Percentiles rank a stretch among this genome's conserved stretches.
phyloP scores from a whole-genome alignment of 2,888 invertebrate genomes.

The Leptinotarsa juncta region DNA sequence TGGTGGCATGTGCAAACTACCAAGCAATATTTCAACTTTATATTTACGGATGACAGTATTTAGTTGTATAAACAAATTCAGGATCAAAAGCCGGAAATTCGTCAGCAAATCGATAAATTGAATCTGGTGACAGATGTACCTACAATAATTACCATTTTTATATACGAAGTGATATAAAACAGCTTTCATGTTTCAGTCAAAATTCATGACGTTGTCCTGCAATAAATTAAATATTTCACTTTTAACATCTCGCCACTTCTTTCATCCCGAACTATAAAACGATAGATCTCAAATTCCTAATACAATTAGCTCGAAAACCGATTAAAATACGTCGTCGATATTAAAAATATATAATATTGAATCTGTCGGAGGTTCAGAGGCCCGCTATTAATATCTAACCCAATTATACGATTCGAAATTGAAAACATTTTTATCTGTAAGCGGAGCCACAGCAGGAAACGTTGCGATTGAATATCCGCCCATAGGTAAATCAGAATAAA shows the following conservation, averaged over 20 bases:
- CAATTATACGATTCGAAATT: slow-evolving; percentile 38
- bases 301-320: background rate
- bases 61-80: too few species aligned
- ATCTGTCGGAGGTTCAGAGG: slow-evolving; percentile 27
- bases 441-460: slow-evolving; percentile 28
- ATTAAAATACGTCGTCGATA: slow-evolving; percentile 7
- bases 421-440: slow-evolving; percentile 38
- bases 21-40: too few species aligned
- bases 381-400: slow-evolving; percentile 45
- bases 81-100: too few species aligned
- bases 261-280: slow-evolving; percentile 5
- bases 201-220: too few species aligned
- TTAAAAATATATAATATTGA: slow-evolving; percentile 8
- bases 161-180: background rate
- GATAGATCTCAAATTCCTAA: background rate
- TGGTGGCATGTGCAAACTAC: too few species aligned
- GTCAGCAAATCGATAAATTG: too few species aligned
- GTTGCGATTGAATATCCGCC: slow-evolving; percentile 27
- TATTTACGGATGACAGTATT: too few species aligned
- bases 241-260: background rate
- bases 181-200: too few species aligned
- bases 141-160: background rate
- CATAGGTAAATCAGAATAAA: slow-evolving; percentile 19
- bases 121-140: too few species aligned
- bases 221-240: background rate